These are phyloP conservation scores for Dicyrtoma fusca DNA, from an alignment of 2,888 invertebrate species.

Conservation along the genomic window DNA sequence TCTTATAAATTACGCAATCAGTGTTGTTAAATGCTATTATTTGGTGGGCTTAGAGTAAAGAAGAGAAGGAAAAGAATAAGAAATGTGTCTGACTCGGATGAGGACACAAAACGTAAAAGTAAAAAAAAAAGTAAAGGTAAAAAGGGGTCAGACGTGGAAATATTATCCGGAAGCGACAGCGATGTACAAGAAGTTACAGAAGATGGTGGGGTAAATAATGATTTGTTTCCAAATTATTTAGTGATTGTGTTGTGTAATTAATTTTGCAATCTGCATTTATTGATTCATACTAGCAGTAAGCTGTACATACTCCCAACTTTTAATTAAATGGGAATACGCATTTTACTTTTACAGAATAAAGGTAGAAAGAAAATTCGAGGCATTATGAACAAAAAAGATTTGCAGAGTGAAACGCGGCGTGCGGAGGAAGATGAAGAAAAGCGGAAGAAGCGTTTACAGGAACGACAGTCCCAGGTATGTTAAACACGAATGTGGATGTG, in stretches of 20 bases:
- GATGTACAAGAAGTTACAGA: constrained; percentile 2
- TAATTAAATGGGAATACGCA: no score
- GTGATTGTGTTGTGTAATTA: no score
- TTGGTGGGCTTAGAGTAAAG: not conserved
- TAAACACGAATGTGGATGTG: no score
- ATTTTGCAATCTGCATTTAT: no score
- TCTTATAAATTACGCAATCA: not conserved
- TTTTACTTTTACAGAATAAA: not conserved
- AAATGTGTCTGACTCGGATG: not conserved
- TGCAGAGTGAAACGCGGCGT: constrained; percentile 68
- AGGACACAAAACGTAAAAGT: not conserved
- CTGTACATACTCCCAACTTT: no score
- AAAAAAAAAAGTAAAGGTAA: not conserved
- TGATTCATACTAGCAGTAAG: no score
- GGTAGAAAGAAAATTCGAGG: constrained; percentile 69
- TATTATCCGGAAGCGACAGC: not conserved
- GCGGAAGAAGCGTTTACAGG: constrained; percentile 81
- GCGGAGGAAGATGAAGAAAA: constrained; percentile 91
- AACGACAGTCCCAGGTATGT: constrained; percentile 78
- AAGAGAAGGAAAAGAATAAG: constrained; percentile 6
- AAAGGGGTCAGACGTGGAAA: not conserved
- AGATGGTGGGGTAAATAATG: not conserved
- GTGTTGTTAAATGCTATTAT: not conserved
- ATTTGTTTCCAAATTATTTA: no score
- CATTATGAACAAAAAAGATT: constrained; percentile 62